Evolutionary conservation across 1,140 invertebrate genomes (phyloP), one percentile per base, ranked within the genome.

Genomic region (Magallana gigas): DNA sequence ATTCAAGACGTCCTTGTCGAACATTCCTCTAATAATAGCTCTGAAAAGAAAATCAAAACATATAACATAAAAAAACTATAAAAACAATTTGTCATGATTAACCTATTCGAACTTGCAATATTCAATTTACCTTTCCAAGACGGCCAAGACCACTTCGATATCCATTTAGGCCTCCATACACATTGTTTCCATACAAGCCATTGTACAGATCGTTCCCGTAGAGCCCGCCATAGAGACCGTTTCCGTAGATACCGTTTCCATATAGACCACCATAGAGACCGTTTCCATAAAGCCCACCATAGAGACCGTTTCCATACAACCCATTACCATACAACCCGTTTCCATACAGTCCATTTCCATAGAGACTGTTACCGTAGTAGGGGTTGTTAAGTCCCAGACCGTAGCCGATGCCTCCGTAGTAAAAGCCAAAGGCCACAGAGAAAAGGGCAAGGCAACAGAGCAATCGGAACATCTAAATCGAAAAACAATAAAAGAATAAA

Each of bases 221-320:
- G 36, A 48, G 36, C 36, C 36, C 36, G 7, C 60, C 60, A 64
- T 64, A 64, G 16, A 64, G 60, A 64, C 60, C 60, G 16, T 18
- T 64, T 64, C 60, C 60, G 18, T 64, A 64, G 7, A 14, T 7
- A 18, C 18, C 16, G 60, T 64, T 64, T 64, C 60, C 60, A 64
- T 64, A 64, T 12, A 64, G 16, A 48, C 36, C 36, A 48, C 36
- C 36, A 48, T 48, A 48, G 1, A 48, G 36, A 48, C 2, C 5
- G 60, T 64, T 64, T 64, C 60, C 60, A 64, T 64, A 64, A 8
- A 64, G 60, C 16, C 60, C 60, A n/a, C 60, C 60, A 64, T 64
- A 64, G 60, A 14, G 60, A 64, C 60, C 60, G 60, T 16, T 64
- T 64, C 60, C 14, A 64, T 64, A 64, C 60, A 64, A 16, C 16